Evolutionary conservation across 2,888 invertebrate species (phyloP).

Genomic region (Nycteola revayana): DNA sequence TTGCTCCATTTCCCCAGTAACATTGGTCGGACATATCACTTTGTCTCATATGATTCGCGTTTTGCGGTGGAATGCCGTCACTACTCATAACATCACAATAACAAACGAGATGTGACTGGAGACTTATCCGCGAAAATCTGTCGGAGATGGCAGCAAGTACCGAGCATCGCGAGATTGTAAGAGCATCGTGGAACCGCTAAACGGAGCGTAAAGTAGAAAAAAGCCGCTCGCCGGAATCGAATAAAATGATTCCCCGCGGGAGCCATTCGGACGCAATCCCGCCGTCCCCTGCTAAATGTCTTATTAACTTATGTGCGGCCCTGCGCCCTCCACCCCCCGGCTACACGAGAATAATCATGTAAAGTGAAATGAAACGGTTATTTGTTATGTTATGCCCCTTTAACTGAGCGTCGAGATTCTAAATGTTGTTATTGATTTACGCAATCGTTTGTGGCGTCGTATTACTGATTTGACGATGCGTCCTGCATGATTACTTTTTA

Average conservation of each 20-base stretch:
- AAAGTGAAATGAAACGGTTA: constrained; percentile 83
- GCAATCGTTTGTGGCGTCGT: constrained; percentile 59
- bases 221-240: constrained; percentile 84
- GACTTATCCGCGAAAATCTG: constrained; percentile 30
- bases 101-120: constrained; percentile 57
- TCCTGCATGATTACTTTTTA: too few relatives aligned
- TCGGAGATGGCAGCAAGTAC: constrained; percentile 35
- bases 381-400: constrained; percentile 78
- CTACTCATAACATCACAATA: constrained; percentile 50
- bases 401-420: constrained; percentile 60
- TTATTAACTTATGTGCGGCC: constrained; percentile 79
- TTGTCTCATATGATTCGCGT: constrained; percentile 41
- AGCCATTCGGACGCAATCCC: constrained; percentile 86
- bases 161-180: constrained; percentile 57
- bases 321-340: constrained; percentile 46
- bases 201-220: constrained; percentile 79
- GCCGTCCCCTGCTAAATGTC: constrained; percentile 82
- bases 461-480: constrained; percentile 34
- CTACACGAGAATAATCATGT: constrained; percentile 81
- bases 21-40: constrained; percentile 38
- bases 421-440: constrained; percentile 63
- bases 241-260: constrained; percentile 88
- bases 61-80: constrained; percentile 53
- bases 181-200: constrained; percentile 66
- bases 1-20: constrained; percentile 47